Evolutionary conservation across 2,113 vertebrate genomes (phyloP), one percentile per base, ranked within the genome.

Genomic region (Seriola aureovittata): DNA sequence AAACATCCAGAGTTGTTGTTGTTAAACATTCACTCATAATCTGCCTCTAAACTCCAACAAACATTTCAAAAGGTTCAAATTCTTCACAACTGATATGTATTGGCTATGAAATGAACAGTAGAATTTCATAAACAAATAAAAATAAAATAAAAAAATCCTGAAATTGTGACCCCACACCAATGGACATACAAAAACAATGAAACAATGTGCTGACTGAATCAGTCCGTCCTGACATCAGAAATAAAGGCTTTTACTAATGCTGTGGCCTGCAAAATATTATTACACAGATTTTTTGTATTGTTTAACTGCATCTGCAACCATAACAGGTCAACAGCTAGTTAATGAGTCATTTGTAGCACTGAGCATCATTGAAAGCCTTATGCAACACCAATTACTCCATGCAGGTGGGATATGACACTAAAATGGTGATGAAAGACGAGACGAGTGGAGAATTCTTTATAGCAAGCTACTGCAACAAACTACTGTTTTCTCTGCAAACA

Each of bases 291-390:
- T 40, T 6, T 4, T 11, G 19, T 21, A 23, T 23, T 57, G 46
- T n/a, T 44, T 4, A 50, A 50, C 21, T 64, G 48, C 42, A 29
- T 69, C 11, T 13, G 68, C 46, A 66, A 69, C 38, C 71, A 65
- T 71, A 80, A 65, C 13, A 12, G 48, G 71, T 70, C n/a, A 67
- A n/a, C n/a, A 50, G 48, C 55, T 66, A 79, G 71, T 52, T 78
- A 25, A 57, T 0, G 9, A 68, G 38, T 50, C 7, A 77, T 82
- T 86, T 85, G 67, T 83, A 85, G 83, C 52, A 34, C 44, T 64
- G 19, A 88, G 85, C 89, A 92, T 91, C 89, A 89, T 75, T 92
- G 92, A 93, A 95, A 93, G 90, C 86, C 87, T 89, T 84, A 17
- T 34, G 42, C 13, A 84, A 89, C 86, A 91, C 66, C 59, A 54